Percentiles rank a stretch among this genome's conserved stretches.
Conservation (phyloP, 2,113 vertebrate species). For the Aphelocoma coerulescens region DNA sequence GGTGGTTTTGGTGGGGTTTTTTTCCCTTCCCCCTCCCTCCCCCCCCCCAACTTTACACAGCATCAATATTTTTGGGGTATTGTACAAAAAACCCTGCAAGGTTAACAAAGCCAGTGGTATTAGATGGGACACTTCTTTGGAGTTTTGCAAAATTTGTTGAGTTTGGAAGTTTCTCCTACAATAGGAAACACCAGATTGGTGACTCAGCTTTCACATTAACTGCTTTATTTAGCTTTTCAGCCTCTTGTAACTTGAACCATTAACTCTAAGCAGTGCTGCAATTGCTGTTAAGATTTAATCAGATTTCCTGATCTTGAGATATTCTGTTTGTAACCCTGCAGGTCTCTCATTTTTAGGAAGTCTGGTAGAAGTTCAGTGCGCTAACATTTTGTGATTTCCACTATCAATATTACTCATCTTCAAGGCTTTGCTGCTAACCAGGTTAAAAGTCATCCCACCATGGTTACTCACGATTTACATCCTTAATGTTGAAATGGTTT, state of each 20-base stretch:
- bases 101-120: background rate
- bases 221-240: background rate
- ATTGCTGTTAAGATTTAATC: background rate
- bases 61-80: background rate
- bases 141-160: background rate
- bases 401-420: background rate
- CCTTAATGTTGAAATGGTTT: background rate
- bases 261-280: background rate
- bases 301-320: background rate
- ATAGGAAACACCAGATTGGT: background rate
- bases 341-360: background rate
- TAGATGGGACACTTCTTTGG: background rate
- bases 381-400: background rate
- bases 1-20: fast-evolving
- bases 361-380: background rate
- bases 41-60: background rate
- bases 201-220: background rate
- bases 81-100: background rate
- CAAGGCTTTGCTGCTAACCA: background rate
- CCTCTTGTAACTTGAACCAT: background rate
- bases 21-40: fast-evolving
- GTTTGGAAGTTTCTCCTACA: background rate
- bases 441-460: background rate
- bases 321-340: background rate
- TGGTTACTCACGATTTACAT: background rate